Evolutionary conservation across 2,888 invertebrate genomes (phyloP), one percentile per base, ranked within the genome.

Genomic region (Dryadula phaetusa): DNA sequence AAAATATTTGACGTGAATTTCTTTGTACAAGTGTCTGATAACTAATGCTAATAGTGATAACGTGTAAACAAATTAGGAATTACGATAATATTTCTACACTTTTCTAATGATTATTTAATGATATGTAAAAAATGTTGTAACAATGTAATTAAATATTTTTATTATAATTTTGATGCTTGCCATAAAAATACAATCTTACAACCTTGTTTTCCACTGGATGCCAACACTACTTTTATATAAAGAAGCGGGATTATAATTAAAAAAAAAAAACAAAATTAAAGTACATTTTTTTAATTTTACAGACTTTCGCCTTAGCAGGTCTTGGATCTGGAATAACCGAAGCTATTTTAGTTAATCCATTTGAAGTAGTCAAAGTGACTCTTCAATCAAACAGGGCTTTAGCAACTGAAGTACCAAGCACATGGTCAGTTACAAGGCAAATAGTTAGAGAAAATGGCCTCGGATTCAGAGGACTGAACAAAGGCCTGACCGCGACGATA

Each of bases 321-420:
- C 91, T 98, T 12, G 95, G 96, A 66, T 97, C 98, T 53, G 99
- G 99, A 58, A 88, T 97, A 2, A 97, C 98, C n/a, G 98, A 99
- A 90, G 98, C 96, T 6, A 94, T 98, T 71, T 93, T 98, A 64
- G 97, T 98, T 0, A 98, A 98, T 90, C 98, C 98, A 0, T 98
- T 98, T 84, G 98, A 99, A 94, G 98, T 98, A 37, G 97, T 99
- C 0, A 99, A 99, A 94, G 98, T 99, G n/a, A 95, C 95, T 1
- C 87, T 97, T 70, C 97, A 97, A 82, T 95, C 97, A 0, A 96
- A 97, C 80, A 95, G 95, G 66, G 92, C 95, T 0, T 88, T 93
- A 58, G 93, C 94, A 32, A 92, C 93, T 62, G 94, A 95, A 77
- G 84, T 94, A 12, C 96, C 96, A 0, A 96, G 96, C 71, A 97